Conservation (phyloP, 2,797 vertebrate genomes). For the Fistularia tabacaria region DNA sequence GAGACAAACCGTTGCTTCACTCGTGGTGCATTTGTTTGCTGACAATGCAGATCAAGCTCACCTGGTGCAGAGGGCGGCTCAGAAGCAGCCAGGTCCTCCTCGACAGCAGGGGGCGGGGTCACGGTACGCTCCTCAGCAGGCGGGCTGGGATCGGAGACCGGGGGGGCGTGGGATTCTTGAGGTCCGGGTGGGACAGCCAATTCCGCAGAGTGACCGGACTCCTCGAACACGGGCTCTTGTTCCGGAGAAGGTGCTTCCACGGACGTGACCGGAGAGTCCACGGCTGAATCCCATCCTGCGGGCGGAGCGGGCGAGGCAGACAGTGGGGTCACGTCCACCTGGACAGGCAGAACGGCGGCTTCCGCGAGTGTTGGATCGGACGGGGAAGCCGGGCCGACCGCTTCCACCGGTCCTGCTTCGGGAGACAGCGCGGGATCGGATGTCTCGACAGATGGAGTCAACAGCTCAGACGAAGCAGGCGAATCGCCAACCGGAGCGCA, state of each 20-base stretch:
- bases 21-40: neutral
- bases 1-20: too few relatives aligned
- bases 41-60: slow-evolving; percentile 17
- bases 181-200: slow-evolving; percentile 23
- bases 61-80: slow-evolving; percentile 35
- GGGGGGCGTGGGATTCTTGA: slow-evolving; percentile 16
- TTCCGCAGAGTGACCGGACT: slow-evolving; percentile 29
- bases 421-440: too few relatives aligned
- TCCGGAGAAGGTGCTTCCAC: neutral
- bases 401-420: too few relatives aligned
- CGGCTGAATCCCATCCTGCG: too few relatives aligned
- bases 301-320: slow-evolving; percentile 1
- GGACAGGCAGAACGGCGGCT: too few relatives aligned
- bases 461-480: neutral
- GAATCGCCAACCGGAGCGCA: slow-evolving; percentile 10
- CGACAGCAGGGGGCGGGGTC: slow-evolving; percentile 9
- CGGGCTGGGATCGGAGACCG: slow-evolving; percentile 14
- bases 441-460: slow-evolving; percentile 9
- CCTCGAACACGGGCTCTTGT: neutral
- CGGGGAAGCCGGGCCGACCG: too few relatives aligned
- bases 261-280: too few relatives aligned
- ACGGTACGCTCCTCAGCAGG: slow-evolving; percentile 25
- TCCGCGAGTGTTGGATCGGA: too few relatives aligned
- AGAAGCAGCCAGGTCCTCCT: slow-evolving; percentile 23
- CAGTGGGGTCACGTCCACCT: neutral